Base-by-base conservation (phyloP, 1,140 invertebrate species). In the Magallana angulata region DNA sequence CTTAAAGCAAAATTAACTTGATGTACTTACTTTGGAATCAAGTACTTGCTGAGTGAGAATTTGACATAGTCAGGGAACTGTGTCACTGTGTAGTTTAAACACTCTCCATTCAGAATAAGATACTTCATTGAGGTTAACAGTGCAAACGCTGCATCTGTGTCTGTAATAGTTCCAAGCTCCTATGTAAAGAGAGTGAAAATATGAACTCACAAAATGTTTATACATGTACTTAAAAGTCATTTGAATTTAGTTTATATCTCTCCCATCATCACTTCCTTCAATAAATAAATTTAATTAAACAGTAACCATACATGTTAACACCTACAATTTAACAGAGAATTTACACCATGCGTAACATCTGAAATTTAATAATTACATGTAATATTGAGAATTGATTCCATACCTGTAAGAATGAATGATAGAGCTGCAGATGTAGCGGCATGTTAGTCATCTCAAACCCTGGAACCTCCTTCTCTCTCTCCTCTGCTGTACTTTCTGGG, bases 51-150 rank as follows among this genome's bases (percentile, higher is more conserved):
- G 94, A 99, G 98, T 90, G 97, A 98, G 98, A 98, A 99, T 87
- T 99, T 98, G 85, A 99, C 97, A 95, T 99, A 99, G 80, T 98
- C 98, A 91, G 97, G 96, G 93, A 99, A 97, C 93, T 99, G 98
- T 91, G 97, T 97, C 0, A 97, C 96, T 0, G 98, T 97, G 91
- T 97, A 97, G 56, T 96, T 97, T 76, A 99, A 96, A 8, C 98
- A 98, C 94, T 99, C 98, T 5, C 98, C 98, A 94, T 99, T 98
- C 1, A 99, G 95, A 85, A 98, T 97, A 91, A 99, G 96, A 68
- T 98, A 97, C 94, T 99, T 98, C 1, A 99, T 95, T 92, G 98
- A 99, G 92, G 98, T 97, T 58, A 99, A 95, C 93, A 99, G 96
- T 92, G 99, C 98, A 94, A 98, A 99, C 6, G 99, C 95, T 57